Evolutionary conservation across 2,888 invertebrate species (phyloP).

Genomic region (Glaucopsyche alexis): DNA sequence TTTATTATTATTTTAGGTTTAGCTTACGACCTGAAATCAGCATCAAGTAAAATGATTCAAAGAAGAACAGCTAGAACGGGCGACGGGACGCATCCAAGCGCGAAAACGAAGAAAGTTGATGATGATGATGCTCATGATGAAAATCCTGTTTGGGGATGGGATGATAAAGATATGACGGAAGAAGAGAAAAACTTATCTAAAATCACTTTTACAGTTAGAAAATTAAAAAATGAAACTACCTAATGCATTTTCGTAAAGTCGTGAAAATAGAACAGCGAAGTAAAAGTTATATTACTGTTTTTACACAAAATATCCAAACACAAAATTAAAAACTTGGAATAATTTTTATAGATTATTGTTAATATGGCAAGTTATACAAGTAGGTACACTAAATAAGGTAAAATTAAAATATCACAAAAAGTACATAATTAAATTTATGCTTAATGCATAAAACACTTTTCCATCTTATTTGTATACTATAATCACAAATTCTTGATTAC

Average conservation of each 20-base stretch:
- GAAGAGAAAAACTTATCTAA: conserved; percentile 82
- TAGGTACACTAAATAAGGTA: too few relatives aligned
- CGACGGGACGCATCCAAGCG: conserved; percentile 81
- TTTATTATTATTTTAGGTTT: conserved; percentile 83
- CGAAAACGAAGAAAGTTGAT: conserved; percentile 39
- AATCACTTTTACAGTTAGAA: conserved; percentile 42
- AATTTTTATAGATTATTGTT: too few relatives aligned
- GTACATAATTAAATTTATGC: too few relatives aligned
- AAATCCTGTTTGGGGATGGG: conserved; percentile 89
- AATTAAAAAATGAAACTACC: neutral
- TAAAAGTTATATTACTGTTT: neutral
- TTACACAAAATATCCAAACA: too few relatives aligned
- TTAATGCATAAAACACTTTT: too few relatives aligned
- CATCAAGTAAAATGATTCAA: conserved; percentile 84
- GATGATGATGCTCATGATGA: conserved; percentile 71
- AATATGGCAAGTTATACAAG: too few relatives aligned
- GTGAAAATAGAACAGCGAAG: neutral
- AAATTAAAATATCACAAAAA: too few relatives aligned
- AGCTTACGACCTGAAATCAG: conserved; percentile 92
- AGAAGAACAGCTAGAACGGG: conserved; percentile 86
- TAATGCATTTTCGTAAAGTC: too few relatives aligned
- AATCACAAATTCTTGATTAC: too few relatives aligned
- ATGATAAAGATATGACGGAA: conserved; percentile 85
- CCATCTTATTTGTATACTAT: too few relatives aligned
- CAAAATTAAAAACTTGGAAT: too few relatives aligned